phyloP scores from a whole-genome alignment of 2,797 vertebrate genomes.

The Chaetophractus vellerosus region DNA sequence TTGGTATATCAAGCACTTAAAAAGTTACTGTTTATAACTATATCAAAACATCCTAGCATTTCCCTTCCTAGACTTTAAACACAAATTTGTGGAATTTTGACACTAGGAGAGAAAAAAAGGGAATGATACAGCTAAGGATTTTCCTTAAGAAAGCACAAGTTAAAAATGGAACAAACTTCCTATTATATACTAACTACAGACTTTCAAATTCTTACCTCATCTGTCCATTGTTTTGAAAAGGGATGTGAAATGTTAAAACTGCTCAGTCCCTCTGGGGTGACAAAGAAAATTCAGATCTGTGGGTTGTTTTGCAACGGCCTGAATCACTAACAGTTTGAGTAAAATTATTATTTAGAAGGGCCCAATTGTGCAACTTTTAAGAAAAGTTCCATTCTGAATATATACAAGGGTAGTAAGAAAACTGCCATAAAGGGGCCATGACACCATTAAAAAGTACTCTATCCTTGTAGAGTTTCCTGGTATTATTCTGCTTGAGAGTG shows the following conservation, averaged over 20 bases:
- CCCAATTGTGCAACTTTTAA: neutral
- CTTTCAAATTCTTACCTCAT: conserved; percentile 51
- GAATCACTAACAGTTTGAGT: conserved; percentile 22
- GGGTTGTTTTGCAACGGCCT: neutral
- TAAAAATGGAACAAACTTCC: conserved; percentile 47
- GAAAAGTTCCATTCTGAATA: conserved; percentile 41
- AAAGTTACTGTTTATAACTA: conserved; percentile 70
- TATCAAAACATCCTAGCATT: conserved; percentile 60
- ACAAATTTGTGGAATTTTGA: conserved; percentile 66
- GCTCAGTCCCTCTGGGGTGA: conserved; percentile 22
- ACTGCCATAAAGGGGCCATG: neutral
- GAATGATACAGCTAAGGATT: neutral
- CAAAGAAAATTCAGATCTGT: neutral
- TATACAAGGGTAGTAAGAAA: conserved; percentile 17
- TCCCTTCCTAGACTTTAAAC: conserved; percentile 65
- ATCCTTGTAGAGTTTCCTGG: neutral
- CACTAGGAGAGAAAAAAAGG: neutral
- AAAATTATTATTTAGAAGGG: conserved; percentile 49
- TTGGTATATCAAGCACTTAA: conserved; percentile 71
- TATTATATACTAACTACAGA: conserved; percentile 2
- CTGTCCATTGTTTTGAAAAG: conserved; percentile 58
- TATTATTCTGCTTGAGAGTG: neutral
- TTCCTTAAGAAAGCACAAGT: conserved; percentile 65
- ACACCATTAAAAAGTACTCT: conserved; percentile 3
- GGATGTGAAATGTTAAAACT: conserved; percentile 56